Evolutionary conservation across 2,113 vertebrate genomes (phyloP), one percentile per base, ranked within the genome.

Genomic region (Rissa tridactyla): DNA sequence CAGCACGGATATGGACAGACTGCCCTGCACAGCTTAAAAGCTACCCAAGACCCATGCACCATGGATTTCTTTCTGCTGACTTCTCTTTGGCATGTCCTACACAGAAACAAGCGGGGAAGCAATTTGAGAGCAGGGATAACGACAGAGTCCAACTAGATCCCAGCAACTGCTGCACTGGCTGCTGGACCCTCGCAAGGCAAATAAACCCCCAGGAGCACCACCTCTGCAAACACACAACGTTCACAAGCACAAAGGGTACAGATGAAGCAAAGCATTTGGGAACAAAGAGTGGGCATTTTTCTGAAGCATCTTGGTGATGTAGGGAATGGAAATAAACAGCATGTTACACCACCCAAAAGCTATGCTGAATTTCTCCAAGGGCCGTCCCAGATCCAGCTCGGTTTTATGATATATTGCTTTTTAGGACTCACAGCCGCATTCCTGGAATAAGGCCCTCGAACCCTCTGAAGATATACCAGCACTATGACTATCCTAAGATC

Each of bases 311-410:
- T 70, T 62, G 78, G 77, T 66, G 89, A 58, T 62, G 49, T 0
- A 29, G 66, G 51, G 80, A 82, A 80, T 32, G 44, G 62, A 44
- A 76, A 52, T 64, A 20, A 86, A 5, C 62, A 62, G 52, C 4
- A 6, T 7, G n/a, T 85, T 80, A 94, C 22, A 0, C 60, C 40
- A 11, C 52, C 49, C 76, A 42, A 47, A 89, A 85, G 52, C 57
- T 94, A 70, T 81, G 89, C 51, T 81, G 82, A 13, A 47, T 70
- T 89, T 83, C 82, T 96, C 86, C 85, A 81, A 72, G 78, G 91
- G 66, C 76, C 70, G 62, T 51, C 72, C 72, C 10, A 14, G 73
- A 51, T 76, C 12, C 61, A 64, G 51, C 88, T 93, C 72, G 16
- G 42, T 36, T 90, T 92, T 91, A 49, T 46, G 60, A 94, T 54